A percentile compares a stretch with the other conserved stretches of the same genome.
Evolutionary conservation across 2,797 vertebrate species (phyloP).

Genomic region (Lithobates sylvaticus): DNA sequence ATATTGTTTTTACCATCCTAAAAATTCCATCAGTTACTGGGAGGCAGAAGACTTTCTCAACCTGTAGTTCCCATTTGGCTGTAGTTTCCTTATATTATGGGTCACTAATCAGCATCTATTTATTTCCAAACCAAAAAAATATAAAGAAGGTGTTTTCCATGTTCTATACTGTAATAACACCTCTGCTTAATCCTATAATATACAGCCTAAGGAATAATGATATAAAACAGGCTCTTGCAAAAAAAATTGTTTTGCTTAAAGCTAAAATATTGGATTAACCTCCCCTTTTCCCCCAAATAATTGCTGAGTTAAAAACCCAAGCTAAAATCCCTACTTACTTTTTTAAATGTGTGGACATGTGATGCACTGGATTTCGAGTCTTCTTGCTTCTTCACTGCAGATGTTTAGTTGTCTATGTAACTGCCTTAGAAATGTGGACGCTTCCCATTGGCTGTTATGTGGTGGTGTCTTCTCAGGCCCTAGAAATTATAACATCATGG

Average conservation of each 20-base stretch:
- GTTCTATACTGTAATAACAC: slow-evolving; percentile 14
- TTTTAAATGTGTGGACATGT: too few species aligned
- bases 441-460: too few species aligned
- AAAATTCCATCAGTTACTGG: background rate
- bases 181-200: slow-evolving; percentile 23
- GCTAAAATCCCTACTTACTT: too few species aligned
- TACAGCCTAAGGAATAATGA: slow-evolving; percentile 7
- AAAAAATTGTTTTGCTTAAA: background rate
- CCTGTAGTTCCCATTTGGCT: slow-evolving; percentile 37
- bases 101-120: slow-evolving; percentile 21
- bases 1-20: slow-evolving; percentile 38
- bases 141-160: background rate
- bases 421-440: too few species aligned
- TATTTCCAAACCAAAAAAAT: background rate
- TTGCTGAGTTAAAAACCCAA: too few species aligned
- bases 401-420: too few species aligned
- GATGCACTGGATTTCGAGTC: too few species aligned
- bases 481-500: too few species aligned
- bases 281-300: too few species aligned
- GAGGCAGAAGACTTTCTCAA: slow-evolving; percentile 25
- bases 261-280: too few species aligned
- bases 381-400: too few species aligned
- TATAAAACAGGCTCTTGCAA: background rate
- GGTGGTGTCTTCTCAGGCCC: too few species aligned
- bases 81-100: slow-evolving; percentile 17